Conservation (phyloP, 2,797 vertebrate genomes). For the Tauraco hartlaubi region DNA sequence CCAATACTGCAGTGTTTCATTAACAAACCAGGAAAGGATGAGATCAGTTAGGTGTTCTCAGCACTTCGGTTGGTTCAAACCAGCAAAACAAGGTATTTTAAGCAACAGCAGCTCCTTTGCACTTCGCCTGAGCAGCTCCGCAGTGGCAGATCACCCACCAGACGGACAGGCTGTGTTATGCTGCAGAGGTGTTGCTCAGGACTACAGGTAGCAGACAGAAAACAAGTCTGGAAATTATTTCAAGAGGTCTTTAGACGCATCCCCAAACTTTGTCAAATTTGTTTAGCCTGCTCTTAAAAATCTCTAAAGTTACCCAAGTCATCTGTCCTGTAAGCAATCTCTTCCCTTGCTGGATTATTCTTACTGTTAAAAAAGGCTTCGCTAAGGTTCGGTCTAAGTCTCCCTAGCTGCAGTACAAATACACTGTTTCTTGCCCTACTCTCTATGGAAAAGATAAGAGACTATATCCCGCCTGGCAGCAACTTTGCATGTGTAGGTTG, state of each 20-base stretch:
- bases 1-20: not conserved
- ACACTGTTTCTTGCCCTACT: not conserved
- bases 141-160: not conserved
- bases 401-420: not conserved
- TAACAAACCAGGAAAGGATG: not conserved
- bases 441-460: not conserved
- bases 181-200: not conserved
- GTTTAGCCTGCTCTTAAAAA: not conserved
- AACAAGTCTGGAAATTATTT: not conserved
- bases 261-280: not conserved
- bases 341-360: not conserved
- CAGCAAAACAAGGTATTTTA: not conserved
- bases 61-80: not conserved
- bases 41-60: not conserved
- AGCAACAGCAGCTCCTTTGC: not conserved
- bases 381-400: not conserved
- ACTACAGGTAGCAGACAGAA: not conserved
- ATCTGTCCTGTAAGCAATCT: not conserved
- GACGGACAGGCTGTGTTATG: fast-evolving
- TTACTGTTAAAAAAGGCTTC: not conserved
- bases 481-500: not conserved
- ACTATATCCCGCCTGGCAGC: not conserved
- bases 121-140: not conserved
- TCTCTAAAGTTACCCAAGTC: not conserved
- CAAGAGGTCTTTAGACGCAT: not conserved